phyloP scores from a whole-genome alignment of 1,140 invertebrate genomes.

The Euwallacea fornicatus region DNA sequence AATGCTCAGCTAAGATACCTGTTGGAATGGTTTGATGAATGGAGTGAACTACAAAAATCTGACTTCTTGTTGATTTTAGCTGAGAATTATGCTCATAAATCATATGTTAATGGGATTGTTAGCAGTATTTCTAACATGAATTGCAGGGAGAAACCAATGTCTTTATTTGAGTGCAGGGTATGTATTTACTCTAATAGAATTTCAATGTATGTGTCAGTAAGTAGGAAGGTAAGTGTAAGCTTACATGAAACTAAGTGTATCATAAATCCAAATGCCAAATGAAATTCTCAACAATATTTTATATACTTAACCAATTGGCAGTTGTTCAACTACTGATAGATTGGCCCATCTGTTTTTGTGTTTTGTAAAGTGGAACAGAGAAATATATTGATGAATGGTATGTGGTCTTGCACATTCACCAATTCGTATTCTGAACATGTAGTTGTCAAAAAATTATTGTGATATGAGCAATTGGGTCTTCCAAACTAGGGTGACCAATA shows the following conservation, averaged over 20 bases:
- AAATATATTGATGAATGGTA: no score
- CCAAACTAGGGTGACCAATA: no score
- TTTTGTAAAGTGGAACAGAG: not conserved
- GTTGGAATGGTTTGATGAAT: slow-evolving; percentile 85
- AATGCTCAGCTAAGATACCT: slow-evolving; percentile 78
- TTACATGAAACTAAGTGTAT: not conserved
- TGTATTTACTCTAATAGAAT: slow-evolving; percentile 42
- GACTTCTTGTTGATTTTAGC: slow-evolving; percentile 81
- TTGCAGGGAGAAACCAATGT: slow-evolving; percentile 76
- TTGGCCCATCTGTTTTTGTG: not conserved
- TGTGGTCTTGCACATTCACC: no score
- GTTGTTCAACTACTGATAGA: not conserved
- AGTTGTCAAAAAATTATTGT: no score
- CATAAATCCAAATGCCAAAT: not conserved
- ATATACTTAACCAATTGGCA: no score
- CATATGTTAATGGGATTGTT: slow-evolving; percentile 73
- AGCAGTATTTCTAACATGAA: slow-evolving; percentile 67
- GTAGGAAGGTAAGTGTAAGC: not conserved
- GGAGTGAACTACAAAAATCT: slow-evolving; percentile 81
- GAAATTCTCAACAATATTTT: not conserved
- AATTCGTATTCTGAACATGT: no score
- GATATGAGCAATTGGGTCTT: no score
- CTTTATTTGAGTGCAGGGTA: slow-evolving; percentile 84
- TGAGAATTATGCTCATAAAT: slow-evolving; percentile 64
- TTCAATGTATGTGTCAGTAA: not conserved